Conservation (phyloP, 2,888 invertebrate species). For the Platynereis dumerilii region DNA sequence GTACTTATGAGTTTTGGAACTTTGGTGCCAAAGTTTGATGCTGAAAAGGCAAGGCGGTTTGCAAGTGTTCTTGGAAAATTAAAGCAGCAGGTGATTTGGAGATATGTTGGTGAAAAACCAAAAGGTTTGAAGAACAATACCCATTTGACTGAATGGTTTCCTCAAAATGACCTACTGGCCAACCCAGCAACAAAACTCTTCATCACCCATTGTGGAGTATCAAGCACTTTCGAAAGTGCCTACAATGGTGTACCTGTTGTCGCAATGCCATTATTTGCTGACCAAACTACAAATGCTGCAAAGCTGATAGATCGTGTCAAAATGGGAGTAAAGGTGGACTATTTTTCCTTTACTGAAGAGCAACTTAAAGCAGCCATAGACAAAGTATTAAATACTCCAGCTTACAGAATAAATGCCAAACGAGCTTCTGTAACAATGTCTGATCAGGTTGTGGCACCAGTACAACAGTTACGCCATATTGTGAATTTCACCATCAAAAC, state of each 20-base stretch:
- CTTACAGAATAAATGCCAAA: conserved; percentile 11
- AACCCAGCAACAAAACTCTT: conserved; percentile 14
- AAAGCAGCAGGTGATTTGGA: conserved; percentile 16
- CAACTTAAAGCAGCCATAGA: conserved; percentile 1
- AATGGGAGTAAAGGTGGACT: too few species aligned
- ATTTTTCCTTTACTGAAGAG: not conserved
- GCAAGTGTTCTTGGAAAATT: conserved; percentile 11
- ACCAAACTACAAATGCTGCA: too few species aligned
- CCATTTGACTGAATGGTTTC: too few species aligned
- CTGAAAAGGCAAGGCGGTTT: conserved; percentile 1
- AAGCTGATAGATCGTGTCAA: too few species aligned
- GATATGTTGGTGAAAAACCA: too few species aligned
- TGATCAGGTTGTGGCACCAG: conserved; percentile 1
- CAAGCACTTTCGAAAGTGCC: too few species aligned
- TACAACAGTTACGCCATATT: too few species aligned
- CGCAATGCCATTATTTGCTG: conserved; percentile 15
- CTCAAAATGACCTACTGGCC: too few species aligned
- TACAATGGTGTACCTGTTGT: too few species aligned
- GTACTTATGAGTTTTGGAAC: conserved; percentile 19
- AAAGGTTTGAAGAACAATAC: too few species aligned
- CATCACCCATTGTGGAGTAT: too few species aligned
- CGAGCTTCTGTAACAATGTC: conserved; percentile 5
- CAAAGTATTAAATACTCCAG: not conserved
- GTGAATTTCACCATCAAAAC: too few species aligned
- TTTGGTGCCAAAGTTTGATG: conserved; percentile 10